Percentiles rank a stretch among this genome's conserved stretches.
phyloP scores from a whole-genome alignment of 2,888 invertebrate genomes.

The Hydraecia micacea region DNA sequence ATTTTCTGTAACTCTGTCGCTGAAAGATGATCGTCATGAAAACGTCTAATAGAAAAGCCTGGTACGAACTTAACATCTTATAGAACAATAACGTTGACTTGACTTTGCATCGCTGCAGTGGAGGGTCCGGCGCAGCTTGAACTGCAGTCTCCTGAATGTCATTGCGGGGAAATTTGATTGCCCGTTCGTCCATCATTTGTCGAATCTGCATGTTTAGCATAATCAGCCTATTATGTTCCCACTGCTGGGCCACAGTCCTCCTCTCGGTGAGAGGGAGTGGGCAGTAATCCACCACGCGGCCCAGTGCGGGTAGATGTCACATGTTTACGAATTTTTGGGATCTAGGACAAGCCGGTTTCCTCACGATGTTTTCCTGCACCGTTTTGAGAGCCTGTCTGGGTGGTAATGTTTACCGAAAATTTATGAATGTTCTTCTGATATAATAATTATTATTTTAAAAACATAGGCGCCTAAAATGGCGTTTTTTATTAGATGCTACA shows the following conservation, averaged over 20 bases:
- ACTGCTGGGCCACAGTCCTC: too few species aligned
- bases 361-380: too few species aligned
- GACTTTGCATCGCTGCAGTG: not conserved
- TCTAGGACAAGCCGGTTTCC: too few species aligned
- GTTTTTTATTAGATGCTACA: conserved; percentile 30
- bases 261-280: too few species aligned
- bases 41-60: not conserved
- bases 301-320: too few species aligned
- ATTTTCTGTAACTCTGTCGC: not conserved
- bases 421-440: not conserved
- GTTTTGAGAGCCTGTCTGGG: too few species aligned
- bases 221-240: too few species aligned
- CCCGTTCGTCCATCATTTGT: not conserved
- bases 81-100: not conserved
- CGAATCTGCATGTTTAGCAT: not conserved
- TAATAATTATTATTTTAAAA: not conserved
- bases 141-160: not conserved
- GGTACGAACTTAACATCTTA: not conserved
- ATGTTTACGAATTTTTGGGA: too few species aligned
- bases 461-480: conserved; percentile 34
- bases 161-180: not conserved
- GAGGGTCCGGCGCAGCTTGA: not conserved
- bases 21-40: not conserved
- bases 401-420: not conserved
- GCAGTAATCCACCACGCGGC: too few species aligned